phyloP scores from a whole-genome alignment of 2,113 vertebrate genomes.

The Craseonycteris thonglongyai region DNA sequence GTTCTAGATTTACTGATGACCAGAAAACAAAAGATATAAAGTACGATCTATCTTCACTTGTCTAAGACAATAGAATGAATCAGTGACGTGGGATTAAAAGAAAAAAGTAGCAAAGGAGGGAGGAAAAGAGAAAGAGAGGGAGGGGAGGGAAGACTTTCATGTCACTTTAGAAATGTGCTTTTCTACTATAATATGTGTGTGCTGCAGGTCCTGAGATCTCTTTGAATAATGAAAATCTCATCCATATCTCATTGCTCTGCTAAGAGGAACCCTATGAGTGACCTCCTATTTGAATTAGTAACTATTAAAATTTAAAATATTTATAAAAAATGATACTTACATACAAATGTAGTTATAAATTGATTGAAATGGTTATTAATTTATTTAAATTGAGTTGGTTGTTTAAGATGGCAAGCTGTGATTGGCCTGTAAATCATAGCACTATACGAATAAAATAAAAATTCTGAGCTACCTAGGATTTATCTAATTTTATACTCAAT shows the following conservation, averaged over 20 bases:
- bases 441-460: conserved; percentile 14
- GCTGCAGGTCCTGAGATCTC: background rate
- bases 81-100: background rate
- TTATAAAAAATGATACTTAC: background rate
- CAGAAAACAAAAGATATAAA: conserved; percentile 30
- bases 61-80: background rate
- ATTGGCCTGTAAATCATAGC: conserved; percentile 14
- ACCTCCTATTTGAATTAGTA: background rate
- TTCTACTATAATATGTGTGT: background rate
- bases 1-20: background rate
- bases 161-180: background rate
- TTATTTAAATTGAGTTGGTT: conserved; percentile 5
- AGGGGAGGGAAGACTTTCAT: background rate
- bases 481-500: conserved; percentile 40
- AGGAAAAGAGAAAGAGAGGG: too few species aligned
- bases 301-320: conserved; percentile 33
- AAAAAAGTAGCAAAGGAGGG: background rate
- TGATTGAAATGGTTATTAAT: background rate
- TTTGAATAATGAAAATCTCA: conserved; percentile 10
- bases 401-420: background rate
- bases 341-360: background rate
- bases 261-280: background rate
- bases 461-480: conserved; percentile 25
- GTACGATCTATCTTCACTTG: background rate
- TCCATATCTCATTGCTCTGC: background rate